Base-by-base conservation (phyloP, 2,888 invertebrate genomes). In the Synanthedon vespiformis region DNA sequence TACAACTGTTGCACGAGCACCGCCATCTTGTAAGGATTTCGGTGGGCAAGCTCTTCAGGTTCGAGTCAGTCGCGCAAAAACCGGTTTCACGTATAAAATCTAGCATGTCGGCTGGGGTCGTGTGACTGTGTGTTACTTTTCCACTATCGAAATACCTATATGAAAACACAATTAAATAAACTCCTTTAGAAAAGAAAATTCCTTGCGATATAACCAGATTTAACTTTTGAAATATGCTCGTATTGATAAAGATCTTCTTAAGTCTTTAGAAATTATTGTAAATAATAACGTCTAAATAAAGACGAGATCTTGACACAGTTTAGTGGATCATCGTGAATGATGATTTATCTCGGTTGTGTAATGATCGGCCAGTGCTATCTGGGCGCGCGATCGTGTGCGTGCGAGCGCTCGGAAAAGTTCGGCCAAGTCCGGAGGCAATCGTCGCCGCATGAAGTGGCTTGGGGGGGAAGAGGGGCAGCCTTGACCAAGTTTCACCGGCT, bases 401-500 rank as follows among this genome's bases (percentile, higher is more conserved):
- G 77, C 70, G 67, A 66, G 64, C 64, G 58, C 59, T 27, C 57
- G 58, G 63, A 56, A 60, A 63, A 63, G 65, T 69, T 81, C 85
- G 83, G 80, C 59, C 59, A 58, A 59, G 65, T 67, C 70, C 81
- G 84, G 65, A 60, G 58, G 58, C 61, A 64, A 56, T 77, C 77
- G 79, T 67, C 8, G 60, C 57, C 3, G 22, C 14, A 22, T 57
- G 63, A 58, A 60, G 67, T 49, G 63, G 63, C 57, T 65, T 57
- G 65, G 65, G 61, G 66, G 61, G 61, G 68, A 72, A n/a, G 73
- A 69, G 74, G 70, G 64, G 73, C 66, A 83, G 82, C 86, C 86
- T 85, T 85, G 87, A 86, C 85, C 86, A 85, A 86, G 87, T 88
- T 88, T 86, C 82, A 83, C 79, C 73, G 81, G 76, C 78, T 84